Conservation (phyloP, 2,888 invertebrate genomes). For the Eilema sororculum region DNA sequence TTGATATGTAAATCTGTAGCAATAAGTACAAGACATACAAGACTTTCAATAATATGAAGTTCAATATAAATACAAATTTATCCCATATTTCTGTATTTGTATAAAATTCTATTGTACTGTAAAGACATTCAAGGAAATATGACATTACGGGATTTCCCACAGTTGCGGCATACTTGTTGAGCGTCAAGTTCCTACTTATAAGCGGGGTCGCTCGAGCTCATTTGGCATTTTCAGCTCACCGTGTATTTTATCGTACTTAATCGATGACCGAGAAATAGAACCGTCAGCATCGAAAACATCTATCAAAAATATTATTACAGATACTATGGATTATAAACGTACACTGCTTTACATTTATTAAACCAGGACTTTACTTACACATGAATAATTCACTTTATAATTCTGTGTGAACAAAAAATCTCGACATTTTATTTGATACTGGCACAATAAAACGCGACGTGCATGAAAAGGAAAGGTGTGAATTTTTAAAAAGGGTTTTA, state of each 20-base stretch:
- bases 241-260: neutral
- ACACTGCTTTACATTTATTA: slow-evolving; percentile 32
- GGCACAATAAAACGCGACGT: slow-evolving; percentile 43
- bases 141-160: neutral
- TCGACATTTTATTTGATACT: slow-evolving; percentile 49
- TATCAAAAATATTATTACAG: slow-evolving; percentile 25
- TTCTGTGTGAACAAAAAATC: slow-evolving; percentile 20
- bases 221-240: neutral
- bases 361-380: slow-evolving; percentile 16
- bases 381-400: slow-evolving; percentile 26
- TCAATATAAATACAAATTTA: too few relatives aligned
- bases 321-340: slow-evolving; percentile 28
- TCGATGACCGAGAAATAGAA: slow-evolving; percentile 23
- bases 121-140: neutral
- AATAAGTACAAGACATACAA: too few relatives aligned
- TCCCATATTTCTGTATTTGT: too few relatives aligned
- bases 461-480: slow-evolving; percentile 51
- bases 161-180: neutral
- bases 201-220: neutral
- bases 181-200: slow-evolving; percentile 4
- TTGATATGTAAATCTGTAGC: too few relatives aligned
- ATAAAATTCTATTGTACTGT: neutral
- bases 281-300: slow-evolving; percentile 30
- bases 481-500: slow-evolving; percentile 52
- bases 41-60: too few relatives aligned